Percentiles rank a stretch among this genome's conserved stretches.
These are phyloP conservation scores for Thermophis baileyi DNA, from an alignment of 2,113 vertebrate species.

Conservation along the genomic window DNA sequence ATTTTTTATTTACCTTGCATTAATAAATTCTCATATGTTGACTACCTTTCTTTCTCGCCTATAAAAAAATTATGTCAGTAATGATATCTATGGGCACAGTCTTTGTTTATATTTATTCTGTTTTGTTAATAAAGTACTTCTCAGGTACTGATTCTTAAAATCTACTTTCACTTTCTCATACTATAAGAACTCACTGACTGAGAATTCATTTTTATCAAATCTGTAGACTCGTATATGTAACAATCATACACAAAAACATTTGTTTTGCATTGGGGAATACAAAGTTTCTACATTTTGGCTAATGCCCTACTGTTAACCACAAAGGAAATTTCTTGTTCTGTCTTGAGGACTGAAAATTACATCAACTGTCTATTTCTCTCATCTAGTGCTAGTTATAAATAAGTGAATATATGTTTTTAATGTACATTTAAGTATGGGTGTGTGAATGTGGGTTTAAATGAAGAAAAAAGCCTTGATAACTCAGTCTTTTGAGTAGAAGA, in stretches of 20 bases:
- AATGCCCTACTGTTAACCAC: not conserved
- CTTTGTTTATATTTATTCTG: not conserved
- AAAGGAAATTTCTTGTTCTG: not conserved
- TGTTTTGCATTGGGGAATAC: not conserved
- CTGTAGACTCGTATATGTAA: not conserved
- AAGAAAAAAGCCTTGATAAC: not conserved
- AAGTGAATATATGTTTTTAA: not conserved
- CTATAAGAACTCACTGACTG: not conserved
- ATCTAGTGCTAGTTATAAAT: not conserved
- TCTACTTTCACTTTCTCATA: not conserved
- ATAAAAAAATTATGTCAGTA: not conserved
- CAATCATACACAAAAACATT: not conserved
- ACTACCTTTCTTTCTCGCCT: not conserved
- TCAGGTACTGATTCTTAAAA: not conserved
- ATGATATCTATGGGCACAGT: not conserved
- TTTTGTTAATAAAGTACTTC: not conserved
- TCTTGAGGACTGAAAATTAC: not conserved
- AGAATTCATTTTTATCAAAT: not conserved
- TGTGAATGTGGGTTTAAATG: not conserved
- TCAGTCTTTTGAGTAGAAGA: not conserved
- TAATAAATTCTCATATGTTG: not conserved
- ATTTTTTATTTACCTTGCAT: not conserved
- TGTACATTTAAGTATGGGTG: not conserved
- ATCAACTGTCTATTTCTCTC: not conserved
- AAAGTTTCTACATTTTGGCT: not conserved